Conservation (phyloP, 2,888 invertebrate genomes). For the Augiades crinisus region DNA sequence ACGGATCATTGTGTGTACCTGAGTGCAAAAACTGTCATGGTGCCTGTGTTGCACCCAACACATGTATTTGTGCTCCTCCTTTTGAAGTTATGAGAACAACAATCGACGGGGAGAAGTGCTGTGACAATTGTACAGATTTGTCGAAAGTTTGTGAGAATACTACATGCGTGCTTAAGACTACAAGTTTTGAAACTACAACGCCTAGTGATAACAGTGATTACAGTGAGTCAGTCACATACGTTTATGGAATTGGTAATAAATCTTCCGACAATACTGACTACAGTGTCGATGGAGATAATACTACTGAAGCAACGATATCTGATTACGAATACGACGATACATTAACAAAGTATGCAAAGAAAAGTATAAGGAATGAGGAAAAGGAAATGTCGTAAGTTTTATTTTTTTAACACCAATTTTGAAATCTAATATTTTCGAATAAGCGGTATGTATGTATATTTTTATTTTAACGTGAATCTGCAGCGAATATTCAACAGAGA, state of each 20-base stretch:
- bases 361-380: too few species aligned
- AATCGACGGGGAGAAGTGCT: conserved; percentile 27
- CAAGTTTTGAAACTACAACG: background rate
- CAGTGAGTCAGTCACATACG: background rate
- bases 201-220: background rate
- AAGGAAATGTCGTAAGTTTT: too few species aligned
- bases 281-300: background rate
- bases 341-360: too few species aligned
- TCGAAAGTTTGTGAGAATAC: conserved; percentile 26
- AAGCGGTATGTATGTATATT: too few species aligned
- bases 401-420: too few species aligned
- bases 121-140: conserved; percentile 23
- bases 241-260: background rate
- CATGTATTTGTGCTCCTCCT: conserved; percentile 53
- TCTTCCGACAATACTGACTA: background rate
- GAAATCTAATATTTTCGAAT: too few species aligned
- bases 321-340: background rate
- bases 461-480: too few species aligned
- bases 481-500: too few species aligned
- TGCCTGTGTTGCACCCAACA: conserved; percentile 47
- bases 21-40: conserved; percentile 35
- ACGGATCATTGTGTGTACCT: conserved; percentile 27
- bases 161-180: conserved; percentile 23
- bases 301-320: background rate
- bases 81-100: conserved; percentile 27